These are phyloP conservation scores for Craseonycteris thonglongyai DNA, from an alignment of 2,113 vertebrate genomes.

Conservation along the genomic window DNA sequence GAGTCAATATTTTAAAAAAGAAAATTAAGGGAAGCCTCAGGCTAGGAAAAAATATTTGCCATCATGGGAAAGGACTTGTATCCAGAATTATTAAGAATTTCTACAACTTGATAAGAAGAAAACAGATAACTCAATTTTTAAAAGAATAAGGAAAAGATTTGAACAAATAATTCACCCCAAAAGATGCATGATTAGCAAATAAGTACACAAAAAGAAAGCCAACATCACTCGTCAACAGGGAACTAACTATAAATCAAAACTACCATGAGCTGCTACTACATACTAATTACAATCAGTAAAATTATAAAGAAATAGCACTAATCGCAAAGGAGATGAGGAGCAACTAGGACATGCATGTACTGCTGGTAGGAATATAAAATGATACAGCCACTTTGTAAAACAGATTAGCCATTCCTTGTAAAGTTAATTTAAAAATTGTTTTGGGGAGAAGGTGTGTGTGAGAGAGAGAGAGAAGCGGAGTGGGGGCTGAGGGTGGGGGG, in stretches of 20 bases:
- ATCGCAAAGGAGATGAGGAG: not conserved
- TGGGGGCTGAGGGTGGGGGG: too few relatives aligned
- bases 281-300: not conserved
- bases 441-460: too few relatives aligned
- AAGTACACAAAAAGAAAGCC: not conserved
- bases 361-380: not conserved
- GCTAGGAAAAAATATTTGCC: not conserved
- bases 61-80: not conserved
- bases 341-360: not conserved
- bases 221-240: not conserved
- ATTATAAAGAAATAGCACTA: not conserved
- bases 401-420: not conserved
- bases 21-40: too few relatives aligned
- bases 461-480: too few relatives aligned
- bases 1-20: too few relatives aligned
- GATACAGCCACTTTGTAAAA: not conserved
- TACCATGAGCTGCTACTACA: not conserved
- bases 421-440: too few relatives aligned
- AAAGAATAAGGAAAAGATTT: not conserved
- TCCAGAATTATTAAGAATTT: not conserved
- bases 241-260: conserved; percentile 16
- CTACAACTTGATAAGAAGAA: not conserved
- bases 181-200: not conserved
- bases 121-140: not conserved
- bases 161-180: not conserved